Conservation (phyloP, 2,888 invertebrate genomes). For the Conomelus anceps region DNA sequence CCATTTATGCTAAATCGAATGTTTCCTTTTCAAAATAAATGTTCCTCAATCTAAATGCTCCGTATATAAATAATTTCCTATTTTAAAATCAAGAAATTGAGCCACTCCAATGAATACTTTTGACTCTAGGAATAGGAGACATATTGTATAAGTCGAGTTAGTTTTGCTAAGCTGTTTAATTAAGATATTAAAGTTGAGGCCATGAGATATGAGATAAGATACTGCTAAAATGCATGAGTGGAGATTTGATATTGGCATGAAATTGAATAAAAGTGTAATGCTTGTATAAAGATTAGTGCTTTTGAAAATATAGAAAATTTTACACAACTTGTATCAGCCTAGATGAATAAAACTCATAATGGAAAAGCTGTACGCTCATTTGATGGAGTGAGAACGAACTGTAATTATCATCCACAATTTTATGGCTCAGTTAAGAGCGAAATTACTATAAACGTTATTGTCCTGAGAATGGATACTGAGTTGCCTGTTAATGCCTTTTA, state of each 20-base stretch:
- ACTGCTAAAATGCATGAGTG: neutral
- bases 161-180: too few species aligned
- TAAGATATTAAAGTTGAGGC: too few species aligned
- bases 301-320: neutral
- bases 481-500: neutral
- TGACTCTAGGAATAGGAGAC: too few species aligned
- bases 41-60: too few species aligned
- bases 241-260: neutral
- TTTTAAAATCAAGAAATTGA: too few species aligned
- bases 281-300: neutral
- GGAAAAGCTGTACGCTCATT: neutral
- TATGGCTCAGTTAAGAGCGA: neutral
- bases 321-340: neutral
- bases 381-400: neutral
- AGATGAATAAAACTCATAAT: neutral
- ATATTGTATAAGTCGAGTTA: too few species aligned
- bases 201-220: too few species aligned
- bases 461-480: neutral
- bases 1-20: too few species aligned
- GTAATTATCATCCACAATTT: neutral
- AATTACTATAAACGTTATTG: neutral
- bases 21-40: too few species aligned
- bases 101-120: too few species aligned
- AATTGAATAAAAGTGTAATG: neutral
- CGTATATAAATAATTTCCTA: too few species aligned